Conservation (phyloP, 2,888 invertebrate species). For the Brenthis ino region DNA sequence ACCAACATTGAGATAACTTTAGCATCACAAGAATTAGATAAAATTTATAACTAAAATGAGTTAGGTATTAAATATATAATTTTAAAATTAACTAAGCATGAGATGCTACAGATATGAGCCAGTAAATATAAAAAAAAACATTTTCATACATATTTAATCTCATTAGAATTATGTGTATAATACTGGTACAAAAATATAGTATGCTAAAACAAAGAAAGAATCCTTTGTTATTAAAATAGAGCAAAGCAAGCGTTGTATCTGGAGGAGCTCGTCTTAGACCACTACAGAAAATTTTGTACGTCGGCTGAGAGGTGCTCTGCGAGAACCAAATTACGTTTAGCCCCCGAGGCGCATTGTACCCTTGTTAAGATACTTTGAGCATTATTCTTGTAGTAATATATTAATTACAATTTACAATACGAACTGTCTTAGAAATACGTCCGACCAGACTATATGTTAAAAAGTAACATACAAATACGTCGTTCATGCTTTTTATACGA, state of each 20-base stretch:
- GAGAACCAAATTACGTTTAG: constrained; percentile 60
- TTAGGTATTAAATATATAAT: no score
- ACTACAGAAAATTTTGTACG: constrained; percentile 41
- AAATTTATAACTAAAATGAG: no score
- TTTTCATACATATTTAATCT: background rate
- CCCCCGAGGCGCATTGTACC: constrained; percentile 50
- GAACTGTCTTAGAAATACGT: background rate
- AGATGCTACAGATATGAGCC: no score
- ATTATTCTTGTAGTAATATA: constrained; percentile 23
- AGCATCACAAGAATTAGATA: no score
- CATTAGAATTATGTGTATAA: background rate
- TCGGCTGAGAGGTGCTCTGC: constrained; percentile 51
- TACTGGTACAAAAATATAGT: background rate
- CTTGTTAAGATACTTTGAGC: constrained; percentile 44
- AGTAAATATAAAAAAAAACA: background rate
- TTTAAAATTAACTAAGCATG: no score
- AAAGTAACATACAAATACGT: background rate
- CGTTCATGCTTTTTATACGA: no score
- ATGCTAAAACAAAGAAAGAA: constrained; percentile 16
- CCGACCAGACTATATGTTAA: background rate
- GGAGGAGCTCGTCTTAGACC: constrained; percentile 35
- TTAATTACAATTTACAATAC: constrained; percentile 13
- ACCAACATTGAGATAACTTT: no score
- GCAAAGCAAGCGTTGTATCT: constrained; percentile 24
- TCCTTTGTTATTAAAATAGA: constrained; percentile 29